A percentile compares a stretch with the other conserved stretches of the same genome.
Conservation (phyloP, 2,113 vertebrate species). For the Rana temporaria region DNA sequence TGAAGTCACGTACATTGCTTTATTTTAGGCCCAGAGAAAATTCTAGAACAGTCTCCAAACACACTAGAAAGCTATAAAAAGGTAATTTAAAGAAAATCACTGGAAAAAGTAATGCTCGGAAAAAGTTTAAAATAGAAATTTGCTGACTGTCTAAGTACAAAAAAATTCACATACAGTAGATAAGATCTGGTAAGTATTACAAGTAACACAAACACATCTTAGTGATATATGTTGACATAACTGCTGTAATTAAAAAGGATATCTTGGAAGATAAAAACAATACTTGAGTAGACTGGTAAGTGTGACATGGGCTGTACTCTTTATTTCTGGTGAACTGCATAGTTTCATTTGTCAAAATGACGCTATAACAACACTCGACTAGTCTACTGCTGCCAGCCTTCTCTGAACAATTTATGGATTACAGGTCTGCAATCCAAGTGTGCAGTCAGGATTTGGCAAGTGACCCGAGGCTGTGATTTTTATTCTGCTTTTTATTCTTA, state of each 20-base stretch:
- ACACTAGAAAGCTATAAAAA: constrained; percentile 40
- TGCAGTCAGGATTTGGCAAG: constrained; percentile 23
- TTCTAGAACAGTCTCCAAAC: constrained; percentile 20
- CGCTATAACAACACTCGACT: constrained; percentile 53
- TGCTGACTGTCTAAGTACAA: constrained; percentile 22
- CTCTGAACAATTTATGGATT: constrained; percentile 28
- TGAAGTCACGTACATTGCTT: constrained; percentile 44
- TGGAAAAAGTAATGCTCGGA: constrained; percentile 13
- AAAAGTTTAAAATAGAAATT: constrained; percentile 45
- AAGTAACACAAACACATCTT: background rate
- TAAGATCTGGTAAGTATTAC: constrained; percentile 13
- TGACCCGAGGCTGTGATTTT: constrained; percentile 61
- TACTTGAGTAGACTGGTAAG: constrained; percentile 14
- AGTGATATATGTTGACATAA: background rate
- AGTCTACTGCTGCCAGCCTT: constrained; percentile 56
- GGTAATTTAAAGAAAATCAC: constrained; percentile 15
- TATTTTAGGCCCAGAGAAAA: constrained; percentile 15
- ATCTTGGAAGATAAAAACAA: background rate
- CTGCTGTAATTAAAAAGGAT: constrained; percentile 24
- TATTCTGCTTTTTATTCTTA: constrained; percentile 45
- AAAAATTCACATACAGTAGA: constrained; percentile 33
- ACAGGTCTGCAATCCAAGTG: constrained; percentile 42
- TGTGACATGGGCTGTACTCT: background rate
- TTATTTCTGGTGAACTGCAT: constrained; percentile 13
- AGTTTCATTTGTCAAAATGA: constrained; percentile 58